Base-by-base conservation (phyloP, 2,888 invertebrate species). In the Clistopyga incitator region DNA sequence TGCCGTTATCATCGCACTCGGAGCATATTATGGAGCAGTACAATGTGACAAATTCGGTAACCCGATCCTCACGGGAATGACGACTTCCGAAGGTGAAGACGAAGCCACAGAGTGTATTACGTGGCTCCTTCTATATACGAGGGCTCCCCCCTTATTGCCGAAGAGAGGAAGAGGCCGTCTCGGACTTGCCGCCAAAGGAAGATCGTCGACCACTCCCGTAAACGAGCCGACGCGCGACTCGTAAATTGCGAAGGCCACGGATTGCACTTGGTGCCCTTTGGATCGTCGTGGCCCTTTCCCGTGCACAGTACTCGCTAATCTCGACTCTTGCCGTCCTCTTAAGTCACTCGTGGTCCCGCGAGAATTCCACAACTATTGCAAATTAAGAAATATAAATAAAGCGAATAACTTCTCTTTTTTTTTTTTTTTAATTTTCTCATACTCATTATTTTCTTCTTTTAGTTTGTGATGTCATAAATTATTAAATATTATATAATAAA, bases 221-320 rank as follows among this genome's bases (percentile, higher is more conserved):
- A 76, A 71, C 54, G 80, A 72, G 52, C 77, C 80, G 64, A 80
- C 77, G 80, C 77, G 68, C 80, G 77, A 80, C 83, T 83, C 83
- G 80, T 83, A 83, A 83, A 83, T 83, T 80, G 80, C 83, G 50
- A 72, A 72, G 71, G 77, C 52, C 76, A 72, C 79, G 79, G 71
- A 71, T 80, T 79, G 72, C 76, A 65, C 61, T 45, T 23, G 20
- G 61, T 61, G 61, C 59, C 72, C 82, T 56, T 72, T 61, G 54
- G 59, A 80, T 83, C 72, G 76, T 59, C 65, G 59, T 67, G 67
- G 68, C 65, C 74, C 61, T 68, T 78, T 78, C 54, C 50, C 45
- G n/a, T 72, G n/a, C 38, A 64, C 34, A 18, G 47, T 47, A 38
- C 25, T 64, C 18, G 56, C 56, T 0, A 47, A 42, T 72, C 65